Percentiles rank a stretch among this genome's conserved stretches.
These are phyloP conservation scores for Oophaga sylvatica DNA, from an alignment of 2,797 vertebrate genomes.

Conservation along the genomic window DNA sequence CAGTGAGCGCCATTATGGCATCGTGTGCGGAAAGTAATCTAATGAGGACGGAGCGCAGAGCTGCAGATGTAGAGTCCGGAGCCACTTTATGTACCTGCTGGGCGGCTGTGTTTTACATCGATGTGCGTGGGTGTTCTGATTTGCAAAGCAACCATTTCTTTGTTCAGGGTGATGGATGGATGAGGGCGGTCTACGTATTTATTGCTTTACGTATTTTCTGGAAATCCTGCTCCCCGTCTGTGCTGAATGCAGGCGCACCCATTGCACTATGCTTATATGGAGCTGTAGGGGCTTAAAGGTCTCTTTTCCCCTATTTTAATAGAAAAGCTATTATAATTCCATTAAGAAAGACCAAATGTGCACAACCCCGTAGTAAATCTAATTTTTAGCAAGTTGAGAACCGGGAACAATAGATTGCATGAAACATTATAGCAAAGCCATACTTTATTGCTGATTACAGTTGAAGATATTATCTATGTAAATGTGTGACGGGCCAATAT, in stretches of 20 bases:
- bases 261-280: neutral
- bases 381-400: neutral
- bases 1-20: neutral
- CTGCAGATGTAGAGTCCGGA: neutral
- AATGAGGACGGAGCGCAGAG: neutral
- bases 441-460: no score
- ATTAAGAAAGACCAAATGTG: neutral
- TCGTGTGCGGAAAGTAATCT: neutral
- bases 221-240: neutral
- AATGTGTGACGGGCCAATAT: no score
- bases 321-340: neutral
- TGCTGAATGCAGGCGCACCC: neutral
- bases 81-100: neutral
- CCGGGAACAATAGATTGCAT: neutral
- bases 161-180: neutral
- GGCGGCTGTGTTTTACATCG: neutral
- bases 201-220: neutral
- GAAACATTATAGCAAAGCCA: neutral
- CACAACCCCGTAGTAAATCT: neutral
- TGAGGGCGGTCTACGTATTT: neutral
- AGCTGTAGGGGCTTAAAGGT: neutral
- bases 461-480: no score
- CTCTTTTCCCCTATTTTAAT: neutral
- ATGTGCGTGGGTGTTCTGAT: neutral
- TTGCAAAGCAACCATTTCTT: slow-evolving; percentile 1